Conservation (phyloP, 2,797 vertebrate species). For the Parambassis ranga region DNA sequence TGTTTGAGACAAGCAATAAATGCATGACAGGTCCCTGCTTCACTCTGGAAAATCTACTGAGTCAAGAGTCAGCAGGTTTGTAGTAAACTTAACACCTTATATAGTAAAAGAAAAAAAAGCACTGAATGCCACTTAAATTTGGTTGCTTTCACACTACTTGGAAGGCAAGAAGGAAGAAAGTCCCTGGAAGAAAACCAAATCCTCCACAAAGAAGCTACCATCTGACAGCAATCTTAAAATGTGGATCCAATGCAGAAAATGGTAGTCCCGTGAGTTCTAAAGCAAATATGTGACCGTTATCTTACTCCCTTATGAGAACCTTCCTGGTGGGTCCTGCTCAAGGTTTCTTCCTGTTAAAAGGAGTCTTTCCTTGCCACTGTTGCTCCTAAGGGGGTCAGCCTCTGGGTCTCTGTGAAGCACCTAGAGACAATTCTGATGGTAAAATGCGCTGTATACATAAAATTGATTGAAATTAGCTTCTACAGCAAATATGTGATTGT, state of each 20-base stretch:
- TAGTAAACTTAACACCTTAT: not conserved
- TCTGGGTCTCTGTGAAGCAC: too few relatives aligned
- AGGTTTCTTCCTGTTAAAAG: too few relatives aligned
- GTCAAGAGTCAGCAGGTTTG: not conserved
- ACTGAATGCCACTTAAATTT: not conserved
- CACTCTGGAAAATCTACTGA: not conserved
- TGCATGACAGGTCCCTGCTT: not conserved
- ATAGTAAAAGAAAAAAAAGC: not conserved
- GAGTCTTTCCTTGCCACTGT: too few relatives aligned
- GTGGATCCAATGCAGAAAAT: not conserved
- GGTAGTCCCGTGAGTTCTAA: not conserved
- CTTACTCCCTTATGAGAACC: too few relatives aligned
- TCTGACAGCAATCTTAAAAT: not conserved
- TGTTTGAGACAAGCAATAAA: not conserved
- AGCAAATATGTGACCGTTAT: not conserved
- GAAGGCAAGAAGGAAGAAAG: not conserved
- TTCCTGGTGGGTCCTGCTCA: too few relatives aligned
- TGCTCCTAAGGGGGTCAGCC: too few relatives aligned
- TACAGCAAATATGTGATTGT: too few relatives aligned
- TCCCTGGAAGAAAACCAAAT: not conserved
- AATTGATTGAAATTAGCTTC: too few relatives aligned
- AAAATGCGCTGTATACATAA: too few relatives aligned
- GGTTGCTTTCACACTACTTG: not conserved
- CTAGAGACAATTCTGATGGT: too few relatives aligned
- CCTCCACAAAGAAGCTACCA: not conserved